Base-by-base conservation (phyloP, 1,140 invertebrate species). In the Aphaenogaster floridana region DNA sequence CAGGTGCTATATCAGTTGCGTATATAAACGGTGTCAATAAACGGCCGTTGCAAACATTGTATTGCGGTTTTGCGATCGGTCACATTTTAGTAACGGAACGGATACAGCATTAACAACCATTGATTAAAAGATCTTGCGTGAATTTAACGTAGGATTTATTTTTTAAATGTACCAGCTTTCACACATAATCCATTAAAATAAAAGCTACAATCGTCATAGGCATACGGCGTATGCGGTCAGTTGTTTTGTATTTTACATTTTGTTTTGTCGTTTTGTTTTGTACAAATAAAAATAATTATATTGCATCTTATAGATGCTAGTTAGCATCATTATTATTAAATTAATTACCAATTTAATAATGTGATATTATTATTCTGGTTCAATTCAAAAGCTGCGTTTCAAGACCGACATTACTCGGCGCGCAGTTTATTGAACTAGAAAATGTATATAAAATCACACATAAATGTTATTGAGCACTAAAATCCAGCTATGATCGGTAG, bases 11-110 rank as follows among this genome's bases (percentile, higher is more conserved):
- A 28, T 50, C 80, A 84, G 69, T 63, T 76, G 54, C 68, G 68
- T 74, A 39, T 59, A 76, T 76, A 57, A 76, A 74, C 71, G 71
- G 42, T n/a, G 52, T 83, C 80, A 57, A 84, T 74, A 61, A 59
- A 61, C 68, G 28, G 69, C 34, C n/a, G 28, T 84, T 61, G 34
- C 69, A 39, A 76, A 76, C 34, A 84, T 81, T 28, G 52, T 50
- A 76, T 50, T 48, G 54, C 54, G 45, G 69, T 84, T 76, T 83
- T 42, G 28, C 28, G 3, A 74, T 59, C 17, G 28, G 52, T 39
- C 69, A 28, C 54, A 54, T 36, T 50, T 59, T 13, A 36, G n/a
- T 39, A 28, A 15, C 28, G 13, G 13, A 21, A 63, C 57, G 34
- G 50, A 50, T n/a, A 15, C 52, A 9, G 17, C n/a, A 50, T 74